These are phyloP conservation scores for Tolmerus cingulatus DNA, from an alignment of 2,888 invertebrate species.

Conservation along the genomic window DNA sequence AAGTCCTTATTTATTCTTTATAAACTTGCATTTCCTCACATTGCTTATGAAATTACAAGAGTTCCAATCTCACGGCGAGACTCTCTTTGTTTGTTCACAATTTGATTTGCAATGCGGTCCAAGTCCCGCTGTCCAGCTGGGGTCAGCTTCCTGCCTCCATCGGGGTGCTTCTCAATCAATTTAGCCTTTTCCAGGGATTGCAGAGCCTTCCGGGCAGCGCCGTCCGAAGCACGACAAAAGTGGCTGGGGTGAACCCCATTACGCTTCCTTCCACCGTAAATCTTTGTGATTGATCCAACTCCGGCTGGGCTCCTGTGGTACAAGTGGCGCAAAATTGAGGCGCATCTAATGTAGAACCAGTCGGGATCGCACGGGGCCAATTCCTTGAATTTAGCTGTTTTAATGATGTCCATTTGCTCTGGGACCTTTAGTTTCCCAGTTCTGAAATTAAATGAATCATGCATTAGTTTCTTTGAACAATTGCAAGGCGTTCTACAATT, in stretches of 20 bases:
- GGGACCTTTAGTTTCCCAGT: constrained; percentile 95
- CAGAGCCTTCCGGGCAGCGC: constrained; percentile 79
- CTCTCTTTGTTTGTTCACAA: constrained; percentile 75
- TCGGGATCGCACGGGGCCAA: constrained; percentile 97
- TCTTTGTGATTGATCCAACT: constrained; percentile 94
- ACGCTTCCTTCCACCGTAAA: constrained; percentile 96
- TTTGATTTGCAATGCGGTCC: constrained; percentile 97
- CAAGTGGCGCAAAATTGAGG: constrained; percentile 93
- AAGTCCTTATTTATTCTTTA: background rate
- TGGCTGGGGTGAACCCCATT: constrained; percentile 97
- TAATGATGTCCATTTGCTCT: constrained; percentile 97
- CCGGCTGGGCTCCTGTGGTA: constrained; percentile 96
- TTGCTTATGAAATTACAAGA: constrained; percentile 4
- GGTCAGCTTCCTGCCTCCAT: constrained; percentile 88
- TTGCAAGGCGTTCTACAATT: too few relatives aligned
- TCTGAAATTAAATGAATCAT: constrained; percentile 47
- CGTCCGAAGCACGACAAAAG: constrained; percentile 88
- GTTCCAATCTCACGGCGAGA: constrained; percentile 64
- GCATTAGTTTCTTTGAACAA: background rate
- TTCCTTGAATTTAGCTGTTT: constrained; percentile 95
- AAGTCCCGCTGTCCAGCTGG: constrained; percentile 92
- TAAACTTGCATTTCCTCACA: background rate
- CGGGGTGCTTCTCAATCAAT: constrained; percentile 90
- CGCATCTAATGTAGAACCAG: constrained; percentile 96
- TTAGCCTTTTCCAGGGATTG: constrained; percentile 92